Conservation (phyloP, 1,140 invertebrate species). For the Aleiodes sp. region DNA sequence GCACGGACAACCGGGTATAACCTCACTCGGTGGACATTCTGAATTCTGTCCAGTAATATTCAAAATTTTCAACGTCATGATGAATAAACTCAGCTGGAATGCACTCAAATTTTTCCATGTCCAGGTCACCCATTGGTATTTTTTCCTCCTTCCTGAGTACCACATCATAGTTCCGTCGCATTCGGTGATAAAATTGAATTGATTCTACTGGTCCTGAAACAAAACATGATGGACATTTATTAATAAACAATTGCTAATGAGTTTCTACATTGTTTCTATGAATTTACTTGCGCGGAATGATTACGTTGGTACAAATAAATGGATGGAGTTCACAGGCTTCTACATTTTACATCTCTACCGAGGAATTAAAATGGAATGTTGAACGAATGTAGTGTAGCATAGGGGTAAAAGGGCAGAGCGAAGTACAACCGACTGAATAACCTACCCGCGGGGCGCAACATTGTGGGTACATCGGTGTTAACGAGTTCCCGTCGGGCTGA, state of each 20-base stretch:
- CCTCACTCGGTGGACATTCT: constrained; percentile 60
- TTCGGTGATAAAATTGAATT: constrained; percentile 26
- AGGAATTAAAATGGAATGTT: constrained; percentile 11
- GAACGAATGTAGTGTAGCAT: neutral
- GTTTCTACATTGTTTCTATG: too few relatives aligned
- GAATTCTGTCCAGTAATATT: constrained; percentile 44
- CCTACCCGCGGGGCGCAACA: constrained; percentile 8
- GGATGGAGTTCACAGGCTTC: too few relatives aligned
- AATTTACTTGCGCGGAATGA: too few relatives aligned
- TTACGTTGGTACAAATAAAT: too few relatives aligned
- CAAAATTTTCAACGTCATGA: constrained; percentile 34
- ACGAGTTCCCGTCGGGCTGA: constrained; percentile 38
- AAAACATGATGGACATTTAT: too few relatives aligned
- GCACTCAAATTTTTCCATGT: constrained; percentile 38
- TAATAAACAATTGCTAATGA: too few relatives aligned
- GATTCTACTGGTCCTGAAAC: constrained; percentile 39
- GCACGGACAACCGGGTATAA: constrained; percentile 77
- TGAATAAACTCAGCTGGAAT: constrained; percentile 43
- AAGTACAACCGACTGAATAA: constrained; percentile 11
- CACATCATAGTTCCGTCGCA: constrained; percentile 54
- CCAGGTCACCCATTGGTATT: constrained; percentile 26
- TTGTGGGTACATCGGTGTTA: constrained; percentile 38
- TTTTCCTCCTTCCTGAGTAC: constrained; percentile 39
- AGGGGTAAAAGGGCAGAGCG: neutral
- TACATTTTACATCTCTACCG: too few relatives aligned